Percentiles rank a stretch among this genome's conserved stretches.
These are phyloP conservation scores for Enteromius fasciolatus DNA, from an alignment of 2,797 vertebrate genomes.

Conservation along the genomic window DNA sequence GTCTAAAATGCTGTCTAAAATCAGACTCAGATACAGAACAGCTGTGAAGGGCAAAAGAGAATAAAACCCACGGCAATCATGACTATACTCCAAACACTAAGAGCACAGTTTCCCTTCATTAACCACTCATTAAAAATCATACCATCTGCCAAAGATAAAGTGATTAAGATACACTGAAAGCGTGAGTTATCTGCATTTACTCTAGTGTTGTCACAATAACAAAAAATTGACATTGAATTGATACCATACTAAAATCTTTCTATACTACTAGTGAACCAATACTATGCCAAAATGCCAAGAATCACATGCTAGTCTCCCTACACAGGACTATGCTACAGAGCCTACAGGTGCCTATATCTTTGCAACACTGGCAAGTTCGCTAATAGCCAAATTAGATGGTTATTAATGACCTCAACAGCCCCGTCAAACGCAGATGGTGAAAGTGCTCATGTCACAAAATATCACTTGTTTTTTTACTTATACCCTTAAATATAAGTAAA, in stretches of 20 bases:
- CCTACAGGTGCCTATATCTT: no score
- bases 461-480: neutral
- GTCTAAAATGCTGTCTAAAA: conserved; percentile 3
- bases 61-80: conserved; percentile 6
- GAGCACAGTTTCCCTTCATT: neutral
- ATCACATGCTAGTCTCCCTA: no score
- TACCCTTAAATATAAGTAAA: no score
- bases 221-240: neutral
- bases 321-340: no score
- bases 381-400: neutral
- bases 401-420: neutral
- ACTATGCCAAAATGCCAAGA: no score
- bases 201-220: neutral
- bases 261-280: neutral
- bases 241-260: neutral
- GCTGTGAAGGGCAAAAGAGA: conserved; percentile 7
- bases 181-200: neutral
- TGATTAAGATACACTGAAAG: neutral
- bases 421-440: neutral
- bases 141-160: neutral
- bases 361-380: no score
- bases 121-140: conserved; percentile 23
- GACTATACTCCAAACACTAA: neutral
- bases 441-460: neutral
- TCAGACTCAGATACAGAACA: conserved; percentile 2